phyloP scores from a whole-genome alignment of 2,113 vertebrate species.

The Colinus virginianus region DNA sequence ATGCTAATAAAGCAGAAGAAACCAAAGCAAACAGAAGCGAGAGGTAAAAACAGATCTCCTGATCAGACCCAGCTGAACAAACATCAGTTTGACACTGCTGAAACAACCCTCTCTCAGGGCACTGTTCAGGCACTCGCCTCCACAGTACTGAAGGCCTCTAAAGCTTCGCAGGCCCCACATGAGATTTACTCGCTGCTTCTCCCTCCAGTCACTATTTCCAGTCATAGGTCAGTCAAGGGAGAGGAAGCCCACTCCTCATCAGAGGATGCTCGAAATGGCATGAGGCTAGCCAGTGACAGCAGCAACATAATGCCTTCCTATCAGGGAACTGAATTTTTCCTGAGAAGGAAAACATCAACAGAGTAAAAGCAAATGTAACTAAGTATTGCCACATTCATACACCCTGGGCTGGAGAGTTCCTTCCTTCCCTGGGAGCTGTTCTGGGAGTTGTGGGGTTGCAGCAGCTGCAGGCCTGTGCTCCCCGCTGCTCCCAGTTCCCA shows the following conservation, averaged over 20 bases:
- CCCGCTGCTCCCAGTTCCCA: rapidly evolving
- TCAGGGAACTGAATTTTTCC: neutral
- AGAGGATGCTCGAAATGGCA: neutral
- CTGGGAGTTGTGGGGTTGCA: neutral
- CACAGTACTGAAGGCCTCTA: neutral
- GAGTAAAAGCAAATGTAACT: neutral
- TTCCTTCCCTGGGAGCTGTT: neutral
- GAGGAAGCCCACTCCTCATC: neutral
- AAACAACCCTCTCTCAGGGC: neutral
- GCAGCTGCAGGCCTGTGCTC: neutral
- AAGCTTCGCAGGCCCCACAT: neutral
- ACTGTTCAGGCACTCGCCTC: neutral
- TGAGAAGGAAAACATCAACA: rapidly evolving
- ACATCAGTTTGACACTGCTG: neutral
- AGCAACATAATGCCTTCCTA: neutral
- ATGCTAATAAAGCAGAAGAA: neutral
- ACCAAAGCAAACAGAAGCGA: neutral
- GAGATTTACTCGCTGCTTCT: neutral
- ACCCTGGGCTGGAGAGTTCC: neutral
- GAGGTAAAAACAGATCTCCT: neutral
- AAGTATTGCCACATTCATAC: neutral
- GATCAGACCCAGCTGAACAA: neutral
- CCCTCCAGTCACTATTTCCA: neutral
- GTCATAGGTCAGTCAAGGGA: neutral
- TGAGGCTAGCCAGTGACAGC: neutral